These are phyloP conservation scores for Oreotragus oreotragus DNA, from an alignment of 2,113 vertebrate genomes.

Conservation along the genomic window DNA sequence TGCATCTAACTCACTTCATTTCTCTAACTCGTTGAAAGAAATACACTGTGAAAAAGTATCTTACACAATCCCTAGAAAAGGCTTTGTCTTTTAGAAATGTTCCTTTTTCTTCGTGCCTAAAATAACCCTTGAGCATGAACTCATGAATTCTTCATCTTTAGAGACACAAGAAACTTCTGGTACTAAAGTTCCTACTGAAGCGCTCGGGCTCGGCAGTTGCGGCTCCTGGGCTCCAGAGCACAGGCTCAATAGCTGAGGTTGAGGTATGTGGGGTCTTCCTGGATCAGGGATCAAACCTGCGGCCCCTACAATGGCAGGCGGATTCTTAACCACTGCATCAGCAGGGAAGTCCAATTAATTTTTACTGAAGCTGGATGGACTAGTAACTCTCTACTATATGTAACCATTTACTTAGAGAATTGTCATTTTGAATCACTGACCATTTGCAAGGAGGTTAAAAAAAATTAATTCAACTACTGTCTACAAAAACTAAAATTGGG, in stretches of 20 bases:
- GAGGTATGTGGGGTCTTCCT: not conserved
- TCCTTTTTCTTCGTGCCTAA: not conserved
- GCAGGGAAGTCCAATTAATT: not conserved
- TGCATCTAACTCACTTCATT: not conserved
- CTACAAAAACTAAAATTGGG: not conserved
- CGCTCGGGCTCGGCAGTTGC: not conserved
- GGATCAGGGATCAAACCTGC: not conserved
- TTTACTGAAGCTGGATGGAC: not conserved
- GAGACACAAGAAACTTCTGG: not conserved
- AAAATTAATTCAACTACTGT: not conserved
- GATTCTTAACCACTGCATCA: not conserved
- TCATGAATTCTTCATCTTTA: not conserved
- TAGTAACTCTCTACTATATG: not conserved
- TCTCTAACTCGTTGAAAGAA: not conserved
- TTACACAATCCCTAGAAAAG: not conserved
- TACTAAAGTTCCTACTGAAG: not conserved
- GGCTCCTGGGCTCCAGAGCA: not conserved
- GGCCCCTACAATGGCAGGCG: not conserved
- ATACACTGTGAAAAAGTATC: constrained; percentile 4
- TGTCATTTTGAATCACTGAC: not conserved
- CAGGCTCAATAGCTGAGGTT: not conserved
- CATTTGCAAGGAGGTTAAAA: not conserved
- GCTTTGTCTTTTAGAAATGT: not conserved
- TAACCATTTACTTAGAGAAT: not conserved
- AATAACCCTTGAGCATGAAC: not conserved